Conservation (phyloP, 2,888 invertebrate genomes). For the Carterocephalus palaemon region DNA sequence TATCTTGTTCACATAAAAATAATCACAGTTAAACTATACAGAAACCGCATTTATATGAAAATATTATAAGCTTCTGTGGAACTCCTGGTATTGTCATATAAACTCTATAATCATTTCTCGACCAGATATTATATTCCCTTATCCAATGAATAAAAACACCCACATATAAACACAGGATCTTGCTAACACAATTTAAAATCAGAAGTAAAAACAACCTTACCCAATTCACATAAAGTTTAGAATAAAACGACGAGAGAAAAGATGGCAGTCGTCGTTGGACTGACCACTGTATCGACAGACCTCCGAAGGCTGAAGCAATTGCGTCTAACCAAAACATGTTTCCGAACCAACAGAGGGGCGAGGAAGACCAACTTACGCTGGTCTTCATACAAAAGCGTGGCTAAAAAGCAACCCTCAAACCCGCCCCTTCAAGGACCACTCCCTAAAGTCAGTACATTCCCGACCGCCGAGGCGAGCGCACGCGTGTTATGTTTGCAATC, state of each 20-base stretch:
- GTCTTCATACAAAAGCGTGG: slow-evolving; percentile 56
- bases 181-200: slow-evolving; percentile 20
- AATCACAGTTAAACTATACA: too few relatives aligned
- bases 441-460: slow-evolving; percentile 59
- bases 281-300: slow-evolving; percentile 1
- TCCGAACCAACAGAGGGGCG: slow-evolving; percentile 28
- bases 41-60: too few relatives aligned
- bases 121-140: slow-evolving; percentile 26
- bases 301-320: neutral
- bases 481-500: slow-evolving; percentile 37
- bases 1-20: too few relatives aligned
- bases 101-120: slow-evolving; percentile 19
- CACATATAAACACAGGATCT: slow-evolving; percentile 33
- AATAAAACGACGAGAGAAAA: neutral
- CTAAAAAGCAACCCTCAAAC: slow-evolving; percentile 66
- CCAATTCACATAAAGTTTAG: neutral
- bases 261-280: slow-evolving; percentile 9
- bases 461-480: slow-evolving; percentile 39
- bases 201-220: slow-evolving; percentile 3
- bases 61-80: slow-evolving; percentile 9
- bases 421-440: slow-evolving; percentile 69
- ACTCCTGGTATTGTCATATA: slow-evolving; percentile 11
- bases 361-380: slow-evolving; percentile 44
- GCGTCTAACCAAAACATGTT: neutral
- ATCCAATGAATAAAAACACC: slow-evolving; percentile 37